Evolutionary conservation across 2,797 vertebrate genomes (phyloP), one percentile per base, ranked within the genome.

Genomic region (Clarias laeviceps): DNA sequence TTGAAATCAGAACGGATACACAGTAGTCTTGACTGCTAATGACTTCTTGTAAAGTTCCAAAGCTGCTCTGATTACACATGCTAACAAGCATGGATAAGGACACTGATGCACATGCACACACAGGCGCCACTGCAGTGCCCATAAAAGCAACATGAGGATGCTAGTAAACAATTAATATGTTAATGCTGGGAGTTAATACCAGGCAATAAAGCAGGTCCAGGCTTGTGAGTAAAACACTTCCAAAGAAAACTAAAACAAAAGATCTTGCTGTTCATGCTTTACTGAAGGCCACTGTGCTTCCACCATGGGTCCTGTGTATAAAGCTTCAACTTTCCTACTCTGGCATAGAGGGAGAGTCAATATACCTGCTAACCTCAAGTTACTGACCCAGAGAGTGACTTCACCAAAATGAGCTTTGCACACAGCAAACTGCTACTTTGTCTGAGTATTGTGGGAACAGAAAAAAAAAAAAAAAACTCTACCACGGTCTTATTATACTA

Each of bases 11-110:
- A 92, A 91, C 89, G 92, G 93, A 93, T 93, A 93, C 94, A 95
- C 95, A 96, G 95, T 95, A 96, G 94, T 95, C 95, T 92, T 94
- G 94, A 95, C 94, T 95, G 93, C 94, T 95, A 96, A 95, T 95
- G 95, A 95, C 94, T 94, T 93, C 93, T 95, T 95, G 93, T 95
- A 94, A 95, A 96, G 93, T 95, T 96, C 94, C 93, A 94, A 94
- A 94, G 94, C 91, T 87, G 82, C 91, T 91, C 92, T 94, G 93
- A 95, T 95, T 95, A 94, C 93, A 93, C 91, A 91, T 92, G 89
- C 89, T 90, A 90, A 89, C 87, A 89, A 90, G 87, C 70, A n/a
- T n/a, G 50, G 80, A 83, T 81, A 86, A 88, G 88, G 86, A 84
- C 79, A 81, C 83, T 61, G 56, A 81, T 73, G 54, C 59, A 76